Evolutionary conservation across 2,797 vertebrate genomes (phyloP).

Genomic region (Eleutherodactylus coqui): DNA sequence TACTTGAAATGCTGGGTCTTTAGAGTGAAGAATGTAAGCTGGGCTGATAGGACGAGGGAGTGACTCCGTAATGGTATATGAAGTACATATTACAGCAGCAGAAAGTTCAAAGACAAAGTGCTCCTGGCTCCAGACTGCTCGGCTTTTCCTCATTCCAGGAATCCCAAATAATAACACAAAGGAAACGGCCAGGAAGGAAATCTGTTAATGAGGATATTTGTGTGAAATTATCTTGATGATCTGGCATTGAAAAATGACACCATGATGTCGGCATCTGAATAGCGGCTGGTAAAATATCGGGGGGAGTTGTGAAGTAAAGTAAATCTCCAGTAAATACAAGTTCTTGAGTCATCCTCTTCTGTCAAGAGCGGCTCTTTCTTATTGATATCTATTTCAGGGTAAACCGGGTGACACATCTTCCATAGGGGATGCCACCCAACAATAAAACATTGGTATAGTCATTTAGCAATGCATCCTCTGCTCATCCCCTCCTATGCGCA

Average conservation of each 20-base stretch:
- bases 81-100: constrained; percentile 1
- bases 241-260: background rate
- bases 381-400: background rate
- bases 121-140: constrained; percentile 56
- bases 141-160: constrained; percentile 38
- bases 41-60: background rate
- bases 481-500: too few species aligned
- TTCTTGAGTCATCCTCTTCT: background rate
- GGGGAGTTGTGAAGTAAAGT: background rate
- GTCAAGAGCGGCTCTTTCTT: background rate
- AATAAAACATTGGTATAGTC: too few species aligned
- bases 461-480: too few species aligned
- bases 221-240: constrained; percentile 5
- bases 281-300: background rate
- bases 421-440: too few species aligned
- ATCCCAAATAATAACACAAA: constrained; percentile 52
- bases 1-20: constrained; percentile 15
- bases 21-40: background rate
- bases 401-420: too few species aligned
- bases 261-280: background rate
- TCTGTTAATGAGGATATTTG: constrained; percentile 26
- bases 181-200: constrained; percentile 40
- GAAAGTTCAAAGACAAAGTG: background rate
- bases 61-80: background rate
- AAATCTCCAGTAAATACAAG: background rate